Evolutionary conservation across 2,888 invertebrate genomes (phyloP), one percentile per base, ranked within the genome.

Genomic region (Phengaris arion): DNA sequence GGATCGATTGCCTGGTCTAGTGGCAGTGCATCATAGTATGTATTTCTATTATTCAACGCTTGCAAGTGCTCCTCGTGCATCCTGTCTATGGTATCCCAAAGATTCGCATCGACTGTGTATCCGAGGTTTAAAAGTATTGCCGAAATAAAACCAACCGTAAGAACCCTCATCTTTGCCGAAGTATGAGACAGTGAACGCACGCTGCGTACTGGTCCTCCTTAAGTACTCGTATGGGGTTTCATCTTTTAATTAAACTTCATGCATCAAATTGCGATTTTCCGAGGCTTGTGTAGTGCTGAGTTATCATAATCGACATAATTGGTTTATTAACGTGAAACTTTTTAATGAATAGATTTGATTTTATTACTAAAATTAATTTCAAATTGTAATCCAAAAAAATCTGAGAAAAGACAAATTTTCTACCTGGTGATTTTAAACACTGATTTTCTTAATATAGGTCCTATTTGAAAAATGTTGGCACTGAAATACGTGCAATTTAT

Each of bases 181-280:
- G 10, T 35, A 12, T 45, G 64, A 64, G 6, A 45, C 10, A 64
- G 12, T 45, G 35, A 35, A 12, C 10, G 12, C 2, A 35, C 64
- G 35, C 2, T 35, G 7, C 15, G 12, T 22, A 10, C 22, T 35
- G 22, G 35, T 35, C 12, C 15, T 48, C 64, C 35, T 64, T 64
- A 64, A 64, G 64, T 64, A 64, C 64, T 5, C 59, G 45, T 6
- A 22, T 45, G 10, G 6, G 35, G 64, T 22, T 15, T 6, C 12
- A 15, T 10, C 35, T 64, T 64, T 64, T 64, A 64, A 64, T 64
- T 64, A 64, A 64, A 35, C 12, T 6, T 45, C 45, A 64, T 12
- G 64, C 64, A 7, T 64, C 35, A 64, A 64, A 64, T 64, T 12
- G 64, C 64, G 35, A 64, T 64, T 64, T 35, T 64, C 35, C 64